Conservation (phyloP, 2,888 invertebrate species). For the Lasioglossum marginatum region DNA sequence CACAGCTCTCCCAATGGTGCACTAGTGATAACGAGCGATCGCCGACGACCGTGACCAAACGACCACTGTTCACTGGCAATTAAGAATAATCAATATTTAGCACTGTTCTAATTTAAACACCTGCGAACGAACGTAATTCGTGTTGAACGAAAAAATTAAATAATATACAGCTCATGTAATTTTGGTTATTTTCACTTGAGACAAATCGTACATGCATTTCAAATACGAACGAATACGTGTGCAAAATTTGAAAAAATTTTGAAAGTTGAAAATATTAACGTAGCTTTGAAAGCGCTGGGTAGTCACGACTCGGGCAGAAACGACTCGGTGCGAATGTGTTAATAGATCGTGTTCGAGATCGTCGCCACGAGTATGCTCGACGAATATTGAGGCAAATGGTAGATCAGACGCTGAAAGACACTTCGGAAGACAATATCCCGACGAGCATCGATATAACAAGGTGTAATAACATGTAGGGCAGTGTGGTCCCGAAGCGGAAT, state of each 20-base stretch:
- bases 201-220: no score
- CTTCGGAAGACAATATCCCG: not conserved
- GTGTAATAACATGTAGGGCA: not conserved
- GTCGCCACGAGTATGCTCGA: not conserved
- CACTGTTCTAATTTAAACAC: not conserved
- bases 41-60: not conserved
- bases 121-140: not conserved
- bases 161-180: not conserved
- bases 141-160: not conserved
- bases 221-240: no score
- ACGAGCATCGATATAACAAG: not conserved
- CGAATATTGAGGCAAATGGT: not conserved
- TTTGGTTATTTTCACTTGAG: not conserved
- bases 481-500: not conserved
- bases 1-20: not conserved
- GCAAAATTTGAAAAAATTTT: no score
- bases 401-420: not conserved
- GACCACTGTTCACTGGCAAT: slow-evolving; percentile 1
- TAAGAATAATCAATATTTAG: not conserved
- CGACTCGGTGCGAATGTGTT: no score
- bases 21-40: slow-evolving; percentile 10
- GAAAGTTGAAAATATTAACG: no score
- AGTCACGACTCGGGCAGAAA: no score
- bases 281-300: no score
- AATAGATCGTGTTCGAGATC: not conserved